These are phyloP conservation scores for Bathynomus jamesi DNA, from an alignment of 1,140 invertebrate genomes.

Conservation along the genomic window DNA sequence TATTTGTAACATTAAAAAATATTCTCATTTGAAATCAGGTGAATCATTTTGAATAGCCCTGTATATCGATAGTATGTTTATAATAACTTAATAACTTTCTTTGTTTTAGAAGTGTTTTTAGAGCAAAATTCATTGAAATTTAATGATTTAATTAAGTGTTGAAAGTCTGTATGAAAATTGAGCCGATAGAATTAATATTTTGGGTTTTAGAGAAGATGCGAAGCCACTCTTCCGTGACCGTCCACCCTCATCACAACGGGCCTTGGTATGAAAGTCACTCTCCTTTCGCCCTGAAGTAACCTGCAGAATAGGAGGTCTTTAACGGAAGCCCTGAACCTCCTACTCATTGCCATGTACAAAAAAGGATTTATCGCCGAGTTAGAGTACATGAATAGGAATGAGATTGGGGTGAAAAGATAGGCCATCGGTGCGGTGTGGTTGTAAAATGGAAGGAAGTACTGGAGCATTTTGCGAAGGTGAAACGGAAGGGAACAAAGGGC, in stretches of 20 bases:
- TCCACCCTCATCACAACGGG: background rate
- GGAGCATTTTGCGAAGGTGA: slow-evolving; percentile 44
- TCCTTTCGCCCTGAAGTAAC: background rate
- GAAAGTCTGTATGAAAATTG: too few species aligned
- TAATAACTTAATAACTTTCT: too few species aligned
- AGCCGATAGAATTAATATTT: too few species aligned
- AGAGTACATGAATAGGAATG: slow-evolving; percentile 71
- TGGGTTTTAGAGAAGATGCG: background rate
- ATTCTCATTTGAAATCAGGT: too few species aligned
- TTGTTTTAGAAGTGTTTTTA: too few species aligned
- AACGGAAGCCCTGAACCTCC: slow-evolving; percentile 44
- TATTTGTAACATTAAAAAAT: too few species aligned
- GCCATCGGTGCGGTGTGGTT: slow-evolving; percentile 58
- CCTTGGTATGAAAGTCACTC: background rate
- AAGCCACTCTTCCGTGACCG: background rate
- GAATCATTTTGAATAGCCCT: too few species aligned
- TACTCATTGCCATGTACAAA: slow-evolving; percentile 73
- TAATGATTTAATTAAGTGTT: too few species aligned
- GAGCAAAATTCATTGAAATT: too few species aligned
- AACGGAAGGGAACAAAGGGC: slow-evolving; percentile 46
- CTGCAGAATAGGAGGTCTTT: slow-evolving; percentile 25
- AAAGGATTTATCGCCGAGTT: slow-evolving; percentile 78
- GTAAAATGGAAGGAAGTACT: slow-evolving; percentile 47
- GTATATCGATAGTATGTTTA: too few species aligned
- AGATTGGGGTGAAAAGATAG: slow-evolving; percentile 67